phyloP scores from a whole-genome alignment of 2,113 vertebrate species.

The Alces alces region DNA sequence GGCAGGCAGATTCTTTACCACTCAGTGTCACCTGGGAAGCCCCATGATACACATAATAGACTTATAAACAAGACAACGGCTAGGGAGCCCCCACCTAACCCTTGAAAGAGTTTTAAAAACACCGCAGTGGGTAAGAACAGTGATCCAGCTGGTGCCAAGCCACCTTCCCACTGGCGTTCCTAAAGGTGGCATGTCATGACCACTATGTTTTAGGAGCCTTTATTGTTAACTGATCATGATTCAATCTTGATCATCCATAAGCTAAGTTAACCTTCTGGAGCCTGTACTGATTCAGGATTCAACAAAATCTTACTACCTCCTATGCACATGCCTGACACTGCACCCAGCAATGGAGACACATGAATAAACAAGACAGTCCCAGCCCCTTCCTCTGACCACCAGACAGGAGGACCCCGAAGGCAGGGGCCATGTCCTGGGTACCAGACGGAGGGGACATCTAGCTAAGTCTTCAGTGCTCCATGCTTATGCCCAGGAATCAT shows the following conservation, averaged over 20 bases:
- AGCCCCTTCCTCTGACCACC: neutral
- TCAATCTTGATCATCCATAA: neutral
- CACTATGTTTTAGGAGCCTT: neutral
- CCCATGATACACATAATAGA: neutral
- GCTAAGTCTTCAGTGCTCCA: neutral
- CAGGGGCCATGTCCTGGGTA: neutral
- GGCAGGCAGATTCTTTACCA: neutral
- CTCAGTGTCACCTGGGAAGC: neutral
- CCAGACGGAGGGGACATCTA: neutral
- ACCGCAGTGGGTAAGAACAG: neutral
- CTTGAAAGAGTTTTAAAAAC: neutral
- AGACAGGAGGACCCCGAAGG: neutral
- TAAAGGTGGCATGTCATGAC: neutral
- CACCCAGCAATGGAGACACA: neutral
- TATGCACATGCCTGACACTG: neutral
- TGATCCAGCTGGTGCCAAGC: neutral
- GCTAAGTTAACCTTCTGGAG: neutral
- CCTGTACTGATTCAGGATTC: neutral
- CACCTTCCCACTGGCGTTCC: neutral
- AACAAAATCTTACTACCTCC: neutral
- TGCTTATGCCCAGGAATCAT: neutral
- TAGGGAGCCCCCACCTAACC: neutral
- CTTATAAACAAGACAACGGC: neutral
- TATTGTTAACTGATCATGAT: neutral
- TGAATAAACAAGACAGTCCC: neutral